Evolutionary conservation across 1,140 invertebrate species (phyloP).

Genomic region (Grapholita molesta): DNA sequence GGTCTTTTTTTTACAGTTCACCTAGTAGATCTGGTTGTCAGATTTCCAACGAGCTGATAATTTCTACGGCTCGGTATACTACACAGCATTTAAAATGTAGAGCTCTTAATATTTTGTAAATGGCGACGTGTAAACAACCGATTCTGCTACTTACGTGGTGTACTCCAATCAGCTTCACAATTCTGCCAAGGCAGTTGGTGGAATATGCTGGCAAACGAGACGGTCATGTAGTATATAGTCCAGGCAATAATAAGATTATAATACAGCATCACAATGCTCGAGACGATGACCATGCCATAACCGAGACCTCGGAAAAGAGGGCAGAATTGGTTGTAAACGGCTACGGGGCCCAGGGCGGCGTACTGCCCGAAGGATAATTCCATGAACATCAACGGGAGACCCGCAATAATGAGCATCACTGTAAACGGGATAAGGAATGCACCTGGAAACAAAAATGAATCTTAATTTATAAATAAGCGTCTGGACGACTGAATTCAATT

Average conservation of each 20-base stretch:
- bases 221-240: conserved; percentile 90
- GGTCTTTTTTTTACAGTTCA: too few species aligned
- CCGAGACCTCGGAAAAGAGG: conserved; percentile 86
- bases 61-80: too few species aligned
- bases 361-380: conserved; percentile 89
- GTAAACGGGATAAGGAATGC: conserved; percentile 91
- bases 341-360: conserved; percentile 85
- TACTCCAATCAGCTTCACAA: conserved; percentile 88
- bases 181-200: conserved; percentile 87
- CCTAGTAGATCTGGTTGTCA: too few species aligned
- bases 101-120: too few species aligned
- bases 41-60: too few species aligned
- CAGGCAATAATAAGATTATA: conserved; percentile 93
- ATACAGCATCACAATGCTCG: conserved; percentile 89
- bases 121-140: too few species aligned
- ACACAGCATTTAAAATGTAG: too few species aligned
- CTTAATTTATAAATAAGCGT: neutral
- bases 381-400: conserved; percentile 93
- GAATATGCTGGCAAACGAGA: conserved; percentile 82
- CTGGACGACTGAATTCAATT: too few species aligned
- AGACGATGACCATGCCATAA: conserved; percentile 91
- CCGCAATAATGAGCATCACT: conserved; percentile 91
- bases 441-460: conserved; percentile 71
- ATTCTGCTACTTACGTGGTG: conserved; percentile 78
- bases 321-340: conserved; percentile 84